Evolutionary conservation across 2,797 vertebrate genomes (phyloP).

Genomic region (Micropoecilia bifurca): DNA sequence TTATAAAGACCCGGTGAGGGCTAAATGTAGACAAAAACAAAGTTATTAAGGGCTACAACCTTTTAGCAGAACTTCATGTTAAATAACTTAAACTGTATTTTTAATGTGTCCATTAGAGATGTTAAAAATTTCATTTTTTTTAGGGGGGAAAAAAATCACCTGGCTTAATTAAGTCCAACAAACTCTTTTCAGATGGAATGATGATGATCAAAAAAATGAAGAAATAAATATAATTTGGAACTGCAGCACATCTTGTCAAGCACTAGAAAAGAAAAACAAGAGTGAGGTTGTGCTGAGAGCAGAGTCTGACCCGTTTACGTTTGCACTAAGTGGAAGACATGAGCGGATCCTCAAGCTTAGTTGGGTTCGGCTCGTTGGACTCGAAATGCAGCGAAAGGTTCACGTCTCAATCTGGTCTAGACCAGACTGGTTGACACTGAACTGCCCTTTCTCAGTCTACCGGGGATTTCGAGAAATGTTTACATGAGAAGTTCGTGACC

Average conservation of each 20-base stretch:
- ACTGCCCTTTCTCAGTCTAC: constrained; percentile 71
- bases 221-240: not conserved
- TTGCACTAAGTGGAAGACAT: constrained; percentile 44
- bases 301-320: constrained; percentile 31
- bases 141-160: not conserved
- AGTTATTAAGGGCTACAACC: not conserved
- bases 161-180: not conserved
- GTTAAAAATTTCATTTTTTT: not conserved
- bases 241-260: not conserved
- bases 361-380: constrained; percentile 58
- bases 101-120: not conserved
- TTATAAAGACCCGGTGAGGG: no score
- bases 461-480: constrained; percentile 75
- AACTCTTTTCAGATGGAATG: not conserved
- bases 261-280: not conserved
- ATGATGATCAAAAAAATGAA: not conserved
- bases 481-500: constrained; percentile 75
- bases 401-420: constrained; percentile 68
- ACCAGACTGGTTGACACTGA: constrained; percentile 68
- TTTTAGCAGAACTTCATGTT: not conserved
- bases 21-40: not conserved
- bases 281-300: not conserved
- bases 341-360: constrained; percentile 49
- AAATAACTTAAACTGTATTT: not conserved
- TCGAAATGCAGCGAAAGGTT: constrained; percentile 67